phyloP scores from a whole-genome alignment of 2,113 vertebrate species.

The Trematocara variabile region DNA sequence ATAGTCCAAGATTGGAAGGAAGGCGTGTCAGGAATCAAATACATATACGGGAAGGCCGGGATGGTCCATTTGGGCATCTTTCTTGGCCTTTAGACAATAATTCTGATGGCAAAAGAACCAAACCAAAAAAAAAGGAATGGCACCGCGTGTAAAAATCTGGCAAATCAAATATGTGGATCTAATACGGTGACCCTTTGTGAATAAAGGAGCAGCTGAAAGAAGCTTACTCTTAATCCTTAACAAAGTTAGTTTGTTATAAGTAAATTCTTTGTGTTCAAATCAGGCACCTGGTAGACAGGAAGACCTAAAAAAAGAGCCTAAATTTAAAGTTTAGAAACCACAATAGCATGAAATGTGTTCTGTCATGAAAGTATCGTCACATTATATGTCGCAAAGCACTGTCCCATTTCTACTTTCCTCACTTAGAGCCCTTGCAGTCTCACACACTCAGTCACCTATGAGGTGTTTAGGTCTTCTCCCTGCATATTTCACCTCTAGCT shows the following conservation, averaged over 20 bases:
- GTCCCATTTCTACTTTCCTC: neutral
- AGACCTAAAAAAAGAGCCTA: neutral
- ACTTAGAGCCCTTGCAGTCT: neutral
- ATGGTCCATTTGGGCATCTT: neutral
- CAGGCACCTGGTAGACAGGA: neutral
- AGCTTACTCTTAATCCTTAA: neutral
- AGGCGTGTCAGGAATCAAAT: neutral
- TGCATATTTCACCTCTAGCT: neutral
- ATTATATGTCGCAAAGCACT: neutral
- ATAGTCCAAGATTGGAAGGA: neutral
- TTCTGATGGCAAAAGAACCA: neutral
- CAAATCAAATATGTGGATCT: neutral
- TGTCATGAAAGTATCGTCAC: neutral
- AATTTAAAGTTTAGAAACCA: neutral
- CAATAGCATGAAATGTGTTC: neutral
- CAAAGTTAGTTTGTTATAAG: neutral
- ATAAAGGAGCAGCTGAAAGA: neutral
- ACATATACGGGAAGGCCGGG: accelerated
- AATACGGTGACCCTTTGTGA: neutral
- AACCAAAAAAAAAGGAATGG: accelerated
- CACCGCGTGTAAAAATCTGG: neutral
- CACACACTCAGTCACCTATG: neutral
- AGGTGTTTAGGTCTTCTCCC: neutral
- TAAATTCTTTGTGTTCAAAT: neutral
- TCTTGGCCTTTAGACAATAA: neutral